Base-by-base conservation (phyloP, 2,888 invertebrate species). In the Brachypterus glaber region DNA sequence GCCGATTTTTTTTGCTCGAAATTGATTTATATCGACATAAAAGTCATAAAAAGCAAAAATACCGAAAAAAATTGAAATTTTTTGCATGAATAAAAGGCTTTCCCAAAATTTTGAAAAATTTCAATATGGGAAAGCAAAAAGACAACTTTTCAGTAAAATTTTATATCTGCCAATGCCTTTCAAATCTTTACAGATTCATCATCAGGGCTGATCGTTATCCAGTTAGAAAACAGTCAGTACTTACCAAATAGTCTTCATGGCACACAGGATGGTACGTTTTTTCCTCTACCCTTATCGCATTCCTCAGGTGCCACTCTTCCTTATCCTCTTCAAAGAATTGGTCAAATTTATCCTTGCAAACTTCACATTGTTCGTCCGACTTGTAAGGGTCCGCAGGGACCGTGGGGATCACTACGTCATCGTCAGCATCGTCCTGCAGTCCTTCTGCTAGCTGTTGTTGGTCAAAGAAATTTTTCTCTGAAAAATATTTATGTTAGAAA, bases 321-420 rank as follows among this genome's bases (percentile, higher is more conserved):
- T 82, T 80, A 54, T 98, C 97, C 66, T 97, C 92, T 62, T 95
- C 87, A 70, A 88, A 98, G 70, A 90, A 95, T 64, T 90, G 87
- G 49, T 92, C 87, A 68, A 98, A 96, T 47, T 74, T 73, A 68
- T 98, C 97, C 9, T 83, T 81, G 66, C 97, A 98, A 35, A 95
- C 82, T 47, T 83, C 83, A 33, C 45, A 47, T 29, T 70, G 64
- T 34, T 76, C 74, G 52, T 79, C 73, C 5, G 76, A 74, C 41
- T 79, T 77, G 25, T 76, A 72, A 1, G 70, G 62, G 37, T 75
- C 76, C 1, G 84, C 82, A 4, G 82, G 74, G 42, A 88, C 83
- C 51, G 80, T 82, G 0, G 82, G 79, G 35, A 76, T 64, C n/a
- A 73, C 71, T 1, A 74, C 67, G 48, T 75, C 76, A 33, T 73